These are phyloP conservation scores for Diadegma fenestrale DNA, from an alignment of 2,888 invertebrate species.

Conservation along the genomic window DNA sequence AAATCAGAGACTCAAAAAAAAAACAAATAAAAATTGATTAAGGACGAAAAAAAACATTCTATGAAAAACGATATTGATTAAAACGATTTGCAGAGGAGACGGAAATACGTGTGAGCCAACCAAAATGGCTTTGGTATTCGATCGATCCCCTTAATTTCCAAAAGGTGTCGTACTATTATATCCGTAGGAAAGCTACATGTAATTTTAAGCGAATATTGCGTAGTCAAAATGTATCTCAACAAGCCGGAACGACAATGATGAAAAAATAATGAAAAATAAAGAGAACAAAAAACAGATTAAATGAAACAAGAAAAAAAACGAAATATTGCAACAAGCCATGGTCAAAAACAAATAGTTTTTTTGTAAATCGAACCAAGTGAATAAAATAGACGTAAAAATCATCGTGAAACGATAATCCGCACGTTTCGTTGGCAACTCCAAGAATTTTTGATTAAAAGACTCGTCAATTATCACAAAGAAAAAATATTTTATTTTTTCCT, in stretches of 20 bases:
- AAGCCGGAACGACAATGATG: slow-evolving; percentile 12
- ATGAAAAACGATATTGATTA: too few species aligned
- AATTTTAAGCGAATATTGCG: slow-evolving; percentile 75
- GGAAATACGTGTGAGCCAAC: slow-evolving; percentile 50
- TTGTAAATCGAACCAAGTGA: slow-evolving; percentile 81
- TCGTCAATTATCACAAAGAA: background rate
- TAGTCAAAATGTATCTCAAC: slow-evolving; percentile 70
- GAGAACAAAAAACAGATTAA: slow-evolving; percentile 52
- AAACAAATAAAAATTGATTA: slow-evolving; percentile 37
- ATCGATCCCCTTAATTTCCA: slow-evolving; percentile 79
- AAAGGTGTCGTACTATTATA: slow-evolving; percentile 77
- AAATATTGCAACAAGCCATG: slow-evolving; percentile 65
- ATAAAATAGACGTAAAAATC: slow-evolving; percentile 79
- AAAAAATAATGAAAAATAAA: slow-evolving; percentile 44
- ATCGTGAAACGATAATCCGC: too few species aligned
- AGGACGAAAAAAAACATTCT: too few species aligned
- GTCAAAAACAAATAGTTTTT: slow-evolving; percentile 76
- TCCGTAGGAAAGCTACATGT: slow-evolving; percentile 72
- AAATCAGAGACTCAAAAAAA: slow-evolving; percentile 5
- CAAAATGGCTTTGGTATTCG: slow-evolving; percentile 74
- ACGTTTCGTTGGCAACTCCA: too few species aligned
- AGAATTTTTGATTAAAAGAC: background rate
- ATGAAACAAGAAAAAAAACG: slow-evolving; percentile 43
- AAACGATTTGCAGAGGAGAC: slow-evolving; percentile 53
- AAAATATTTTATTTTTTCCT: slow-evolving; percentile 12